Conservation (phyloP, 2,797 vertebrate genomes). For the Muraenolepis orangiensis region DNA sequence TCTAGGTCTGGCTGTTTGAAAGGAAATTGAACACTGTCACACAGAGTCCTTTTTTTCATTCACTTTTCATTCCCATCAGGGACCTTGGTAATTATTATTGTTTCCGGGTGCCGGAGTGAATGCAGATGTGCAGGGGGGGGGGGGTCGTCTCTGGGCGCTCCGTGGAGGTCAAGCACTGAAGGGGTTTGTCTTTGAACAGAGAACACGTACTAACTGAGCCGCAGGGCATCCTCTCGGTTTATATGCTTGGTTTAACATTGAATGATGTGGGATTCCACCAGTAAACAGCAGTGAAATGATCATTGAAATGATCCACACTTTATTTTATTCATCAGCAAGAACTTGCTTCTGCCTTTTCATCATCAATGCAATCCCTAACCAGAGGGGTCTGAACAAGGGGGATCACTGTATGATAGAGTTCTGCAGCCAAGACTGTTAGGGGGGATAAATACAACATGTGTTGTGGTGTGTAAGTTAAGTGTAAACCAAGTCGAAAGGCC, state of each 20-base stretch:
- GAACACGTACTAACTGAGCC: neutral
- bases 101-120: constrained; percentile 46
- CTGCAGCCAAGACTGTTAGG: constrained; percentile 36
- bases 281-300: neutral
- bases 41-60: constrained; percentile 22
- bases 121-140: constrained; percentile 44
- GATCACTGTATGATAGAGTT: constrained; percentile 26
- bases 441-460: constrained; percentile 41
- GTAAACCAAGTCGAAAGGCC: neutral
- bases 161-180: constrained; percentile 23
- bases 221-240: neutral
- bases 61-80: constrained; percentile 35
- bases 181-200: constrained; percentile 15
- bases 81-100: constrained; percentile 61
- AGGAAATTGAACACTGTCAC: constrained; percentile 60
- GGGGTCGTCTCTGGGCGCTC: constrained; percentile 11
- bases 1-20: constrained; percentile 56
- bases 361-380: constrained; percentile 58
- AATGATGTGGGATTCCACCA: neutral
- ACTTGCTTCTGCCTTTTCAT: constrained; percentile 65
- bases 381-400: constrained; percentile 63
- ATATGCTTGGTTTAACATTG: neutral
- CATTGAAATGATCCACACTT: neutral
- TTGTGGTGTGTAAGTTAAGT: neutral
- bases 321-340: constrained; percentile 29